phyloP scores from a whole-genome alignment of 64 coral and sea anemone species.

The Stichodactyla mertensii region DNA sequence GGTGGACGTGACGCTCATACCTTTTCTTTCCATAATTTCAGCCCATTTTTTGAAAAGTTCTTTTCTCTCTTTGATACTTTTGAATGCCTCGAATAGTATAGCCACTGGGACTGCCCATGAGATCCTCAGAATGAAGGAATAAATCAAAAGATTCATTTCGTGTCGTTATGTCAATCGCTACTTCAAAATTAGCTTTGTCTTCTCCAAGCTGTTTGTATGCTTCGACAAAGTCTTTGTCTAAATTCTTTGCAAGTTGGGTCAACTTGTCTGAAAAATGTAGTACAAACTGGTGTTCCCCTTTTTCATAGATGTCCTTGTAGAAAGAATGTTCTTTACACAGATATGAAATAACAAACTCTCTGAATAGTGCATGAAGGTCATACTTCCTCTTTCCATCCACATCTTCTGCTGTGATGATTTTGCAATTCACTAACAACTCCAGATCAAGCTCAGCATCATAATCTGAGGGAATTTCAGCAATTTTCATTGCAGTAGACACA shows the following conservation, averaged over 20 bases:
- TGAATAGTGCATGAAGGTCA: conserved; percentile 8
- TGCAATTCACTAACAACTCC: conserved; percentile 28
- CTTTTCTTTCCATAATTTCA: background rate
- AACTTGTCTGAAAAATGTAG: background rate
- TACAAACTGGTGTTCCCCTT: conserved; percentile 22
- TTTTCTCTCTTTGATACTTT: background rate
- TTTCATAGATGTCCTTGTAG: background rate
- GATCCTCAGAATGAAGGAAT: no score
- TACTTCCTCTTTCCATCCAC: conserved; percentile 17
- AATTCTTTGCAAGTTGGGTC: conserved; percentile 12
- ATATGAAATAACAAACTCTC: conserved; percentile 31
- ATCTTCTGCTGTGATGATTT: conserved; percentile 13
- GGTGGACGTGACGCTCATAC: background rate
- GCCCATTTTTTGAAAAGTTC: background rate
- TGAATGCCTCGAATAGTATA: background rate
- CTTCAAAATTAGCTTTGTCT: conserved; percentile 40
- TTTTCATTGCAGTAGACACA: conserved; percentile 9
- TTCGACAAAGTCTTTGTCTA: conserved; percentile 41
- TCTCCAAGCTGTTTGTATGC: conserved; percentile 27
- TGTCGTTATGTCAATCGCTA: background rate
- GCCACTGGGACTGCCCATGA: no score
- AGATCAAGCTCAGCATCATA: conserved; percentile 13
- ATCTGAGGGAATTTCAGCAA: background rate
- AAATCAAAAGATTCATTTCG: background rate
- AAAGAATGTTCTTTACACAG: background rate